These are phyloP conservation scores for Nycticebus coucang DNA, from an alignment of 2,113 vertebrate genomes.

Conservation along the genomic window DNA sequence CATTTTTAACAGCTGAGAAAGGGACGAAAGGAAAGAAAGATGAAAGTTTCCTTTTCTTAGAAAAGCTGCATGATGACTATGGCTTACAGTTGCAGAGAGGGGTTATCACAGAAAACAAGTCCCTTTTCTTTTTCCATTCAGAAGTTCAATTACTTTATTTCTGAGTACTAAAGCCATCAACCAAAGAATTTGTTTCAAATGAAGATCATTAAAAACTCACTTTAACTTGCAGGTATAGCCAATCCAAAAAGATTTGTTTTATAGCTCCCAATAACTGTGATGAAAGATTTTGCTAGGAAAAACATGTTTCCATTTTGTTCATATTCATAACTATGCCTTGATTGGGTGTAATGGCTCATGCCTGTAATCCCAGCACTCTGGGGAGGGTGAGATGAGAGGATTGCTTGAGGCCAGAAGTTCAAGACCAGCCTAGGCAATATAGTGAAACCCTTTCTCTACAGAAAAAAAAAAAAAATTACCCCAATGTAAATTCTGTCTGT, in stretches of 20 bases:
- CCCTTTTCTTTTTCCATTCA: background rate
- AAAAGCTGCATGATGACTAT: background rate
- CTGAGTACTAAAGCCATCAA: background rate
- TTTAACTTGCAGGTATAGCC: conserved; percentile 4
- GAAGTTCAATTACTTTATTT: conserved; percentile 15
- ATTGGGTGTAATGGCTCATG: background rate
- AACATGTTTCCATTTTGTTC: background rate
- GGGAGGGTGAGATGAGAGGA: too few relatives aligned
- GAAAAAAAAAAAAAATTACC: too few relatives aligned
- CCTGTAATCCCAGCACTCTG: too few relatives aligned
- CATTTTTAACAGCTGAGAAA: background rate
- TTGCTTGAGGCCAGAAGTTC: too few relatives aligned
- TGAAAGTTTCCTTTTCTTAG: background rate
- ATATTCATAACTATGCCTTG: background rate
- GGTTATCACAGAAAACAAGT: background rate
- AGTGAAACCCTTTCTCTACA: too few relatives aligned
- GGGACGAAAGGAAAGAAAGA: conserved; percentile 1
- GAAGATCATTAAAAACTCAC: conserved; percentile 11
- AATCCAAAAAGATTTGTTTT: background rate
- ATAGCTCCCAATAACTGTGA: background rate
- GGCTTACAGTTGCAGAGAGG: background rate
- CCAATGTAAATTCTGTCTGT: background rate
- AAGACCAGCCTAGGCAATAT: too few relatives aligned
- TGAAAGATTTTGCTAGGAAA: background rate
- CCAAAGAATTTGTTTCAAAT: background rate